Percentiles rank a stretch among this genome's conserved stretches.
These are phyloP conservation scores for Sebastes taczanowskii DNA, from an alignment of 2,797 vertebrate genomes.

Conservation along the genomic window DNA sequence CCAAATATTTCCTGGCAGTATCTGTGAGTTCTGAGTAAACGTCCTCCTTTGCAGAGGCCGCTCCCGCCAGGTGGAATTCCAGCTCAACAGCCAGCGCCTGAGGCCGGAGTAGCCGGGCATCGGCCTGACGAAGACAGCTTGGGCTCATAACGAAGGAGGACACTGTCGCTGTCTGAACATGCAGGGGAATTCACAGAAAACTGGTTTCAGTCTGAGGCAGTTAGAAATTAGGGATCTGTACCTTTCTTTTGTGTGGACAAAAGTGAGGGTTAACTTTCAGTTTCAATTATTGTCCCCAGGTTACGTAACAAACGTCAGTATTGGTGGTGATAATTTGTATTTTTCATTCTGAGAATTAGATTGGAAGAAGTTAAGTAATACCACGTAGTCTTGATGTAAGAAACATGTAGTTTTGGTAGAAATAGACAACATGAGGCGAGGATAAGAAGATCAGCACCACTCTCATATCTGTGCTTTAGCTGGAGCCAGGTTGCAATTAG, in stretches of 20 bases:
- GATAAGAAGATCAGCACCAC: not conserved
- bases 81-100: conserved; percentile 30
- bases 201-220: not conserved
- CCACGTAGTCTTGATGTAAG: not conserved
- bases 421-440: not conserved
- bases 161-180: conserved; percentile 19
- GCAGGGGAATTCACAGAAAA: conserved; percentile 11
- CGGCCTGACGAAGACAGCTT: conserved; percentile 39
- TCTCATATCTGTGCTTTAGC: not conserved
- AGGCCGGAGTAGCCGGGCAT: conserved; percentile 38
- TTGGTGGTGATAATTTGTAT: not conserved
- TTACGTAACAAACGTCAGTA: not conserved
- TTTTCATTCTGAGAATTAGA: not conserved
- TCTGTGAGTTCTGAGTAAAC: conserved; percentile 2
- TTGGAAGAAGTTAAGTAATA: not conserved
- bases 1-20: not conserved
- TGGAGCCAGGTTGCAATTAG: not conserved
- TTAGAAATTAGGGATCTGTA: not conserved
- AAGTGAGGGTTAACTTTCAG: not conserved
- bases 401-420: not conserved
- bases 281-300: not conserved
- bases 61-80: conserved; percentile 63
- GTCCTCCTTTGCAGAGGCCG: conserved; percentile 37
- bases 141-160: not conserved
- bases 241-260: not conserved